A percentile compares a stretch with the other conserved stretches of the same genome.
phyloP scores from a whole-genome alignment of 2,888 invertebrate species.

The Microplitis manilae region DNA sequence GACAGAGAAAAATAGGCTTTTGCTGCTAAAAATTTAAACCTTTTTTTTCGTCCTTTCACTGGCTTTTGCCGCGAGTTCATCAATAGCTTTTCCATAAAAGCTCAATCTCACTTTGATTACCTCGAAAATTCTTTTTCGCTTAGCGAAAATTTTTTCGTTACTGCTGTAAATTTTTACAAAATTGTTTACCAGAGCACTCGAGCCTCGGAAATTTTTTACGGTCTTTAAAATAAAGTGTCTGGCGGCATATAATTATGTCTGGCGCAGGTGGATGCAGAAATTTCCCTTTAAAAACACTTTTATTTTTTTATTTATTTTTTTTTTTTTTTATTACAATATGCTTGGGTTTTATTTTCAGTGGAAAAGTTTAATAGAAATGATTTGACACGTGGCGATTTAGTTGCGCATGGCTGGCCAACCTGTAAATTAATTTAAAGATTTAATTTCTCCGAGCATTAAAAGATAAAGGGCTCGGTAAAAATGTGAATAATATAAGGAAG shows the following conservation, averaged over 20 bases:
- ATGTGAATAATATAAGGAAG: constrained; percentile 57
- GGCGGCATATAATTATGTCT: too few relatives aligned
- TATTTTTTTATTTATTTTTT: too few relatives aligned
- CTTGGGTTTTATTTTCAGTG: background rate
- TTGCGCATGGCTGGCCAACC: background rate
- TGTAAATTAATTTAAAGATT: background rate
- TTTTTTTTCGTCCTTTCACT: background rate
- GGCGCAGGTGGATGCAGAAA: too few relatives aligned
- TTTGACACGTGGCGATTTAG: background rate
- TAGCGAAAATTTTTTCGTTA: background rate
- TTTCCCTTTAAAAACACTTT: too few relatives aligned
- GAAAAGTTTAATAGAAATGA: background rate
- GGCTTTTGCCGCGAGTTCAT: background rate
- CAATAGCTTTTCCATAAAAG: background rate
- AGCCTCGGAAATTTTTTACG: too few relatives aligned
- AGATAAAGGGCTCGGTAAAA: constrained; percentile 33
- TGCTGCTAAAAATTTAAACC: background rate
- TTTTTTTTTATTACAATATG: background rate
- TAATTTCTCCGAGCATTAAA: background rate
- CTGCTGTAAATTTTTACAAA: too few relatives aligned
- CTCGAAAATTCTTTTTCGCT: background rate
- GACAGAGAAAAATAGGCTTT: background rate
- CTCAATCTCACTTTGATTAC: background rate
- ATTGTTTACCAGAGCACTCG: too few relatives aligned
- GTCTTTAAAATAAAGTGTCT: too few relatives aligned